A percentile compares a stretch with the other conserved stretches of the same genome.
Conservation (phyloP, 2,888 invertebrate genomes). For the Celastrina argiolus region DNA sequence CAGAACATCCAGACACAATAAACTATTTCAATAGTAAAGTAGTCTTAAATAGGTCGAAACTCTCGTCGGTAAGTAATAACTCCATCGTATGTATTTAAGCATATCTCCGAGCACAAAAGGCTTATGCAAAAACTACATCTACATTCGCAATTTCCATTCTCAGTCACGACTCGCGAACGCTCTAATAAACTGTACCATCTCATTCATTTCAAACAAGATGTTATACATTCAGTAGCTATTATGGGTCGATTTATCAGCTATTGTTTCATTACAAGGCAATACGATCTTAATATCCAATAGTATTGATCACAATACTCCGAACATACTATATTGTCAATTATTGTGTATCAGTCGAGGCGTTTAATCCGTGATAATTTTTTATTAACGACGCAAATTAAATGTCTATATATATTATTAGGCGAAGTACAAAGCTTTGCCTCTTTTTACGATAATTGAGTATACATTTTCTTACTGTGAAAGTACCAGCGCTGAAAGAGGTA, state of each 20-base stretch:
- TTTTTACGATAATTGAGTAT: no score
- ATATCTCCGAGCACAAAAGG: constrained; percentile 14
- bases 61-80: background rate
- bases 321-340: constrained; percentile 26
- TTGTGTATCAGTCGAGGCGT: constrained; percentile 34
- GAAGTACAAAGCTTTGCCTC: no score
- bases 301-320: background rate
- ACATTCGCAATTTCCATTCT: constrained; percentile 28
- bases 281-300: constrained; percentile 14
- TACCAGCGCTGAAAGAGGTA: no score
- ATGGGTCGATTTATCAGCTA: constrained; percentile 43
- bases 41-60: background rate
- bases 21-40: background rate
- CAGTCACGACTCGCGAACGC: constrained; percentile 33
- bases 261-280: constrained; percentile 37
- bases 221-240: constrained; percentile 35
- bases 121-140: constrained; percentile 10
- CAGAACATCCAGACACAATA: background rate
- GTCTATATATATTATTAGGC: no score
- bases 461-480: no score
- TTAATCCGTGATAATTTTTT: constrained; percentile 61
- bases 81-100: background rate
- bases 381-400: constrained; percentile 44
- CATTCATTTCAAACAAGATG: constrained; percentile 32
- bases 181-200: constrained; percentile 29